phyloP scores from a whole-genome alignment of 1,140 invertebrate genomes.

The Scaptomyza montana region DNA sequence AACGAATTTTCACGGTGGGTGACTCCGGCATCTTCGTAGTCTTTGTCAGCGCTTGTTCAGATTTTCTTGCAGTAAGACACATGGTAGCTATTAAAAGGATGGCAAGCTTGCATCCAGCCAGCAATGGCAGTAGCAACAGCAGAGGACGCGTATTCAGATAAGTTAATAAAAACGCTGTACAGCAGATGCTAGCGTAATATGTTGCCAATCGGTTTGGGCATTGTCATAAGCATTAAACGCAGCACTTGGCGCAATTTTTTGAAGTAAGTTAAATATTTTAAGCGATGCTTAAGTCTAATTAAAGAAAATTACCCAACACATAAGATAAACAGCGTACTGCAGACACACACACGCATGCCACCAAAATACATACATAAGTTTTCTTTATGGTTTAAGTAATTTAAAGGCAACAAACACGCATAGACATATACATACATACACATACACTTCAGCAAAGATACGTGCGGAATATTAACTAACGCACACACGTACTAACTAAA shows the following conservation, averaged over 20 bases:
- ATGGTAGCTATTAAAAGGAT: slow-evolving; percentile 45
- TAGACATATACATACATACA: slow-evolving; percentile 24
- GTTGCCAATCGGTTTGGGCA: slow-evolving; percentile 9
- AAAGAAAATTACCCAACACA: slow-evolving; percentile 52
- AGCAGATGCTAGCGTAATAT: background rate
- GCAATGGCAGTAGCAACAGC: slow-evolving; percentile 22
- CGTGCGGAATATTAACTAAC: slow-evolving; percentile 79
- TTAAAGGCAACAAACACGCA: slow-evolving; percentile 59
- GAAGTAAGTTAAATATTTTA: slow-evolving; percentile 10
- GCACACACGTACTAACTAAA: slow-evolving; percentile 77
- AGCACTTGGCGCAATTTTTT: background rate
- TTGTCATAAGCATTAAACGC: background rate
- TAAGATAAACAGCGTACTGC: slow-evolving; percentile 69
- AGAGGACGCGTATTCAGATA: background rate
- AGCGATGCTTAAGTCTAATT: slow-evolving; percentile 54
- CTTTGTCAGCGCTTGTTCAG: slow-evolving; percentile 41
- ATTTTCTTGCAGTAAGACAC: slow-evolving; percentile 32
- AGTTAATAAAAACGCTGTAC: background rate
- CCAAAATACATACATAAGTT: slow-evolving; percentile 39
- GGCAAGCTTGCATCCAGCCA: slow-evolving; percentile 9
- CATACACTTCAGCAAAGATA: slow-evolving; percentile 43
- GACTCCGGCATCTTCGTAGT: slow-evolving; percentile 2
- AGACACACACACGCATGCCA: slow-evolving; percentile 2
- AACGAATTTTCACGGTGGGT: slow-evolving; percentile 44
- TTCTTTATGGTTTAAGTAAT: slow-evolving; percentile 76